These are phyloP conservation scores for Zaprionus lachaisei DNA, from an alignment of 1,140 invertebrate species.

Conservation along the genomic window DNA sequence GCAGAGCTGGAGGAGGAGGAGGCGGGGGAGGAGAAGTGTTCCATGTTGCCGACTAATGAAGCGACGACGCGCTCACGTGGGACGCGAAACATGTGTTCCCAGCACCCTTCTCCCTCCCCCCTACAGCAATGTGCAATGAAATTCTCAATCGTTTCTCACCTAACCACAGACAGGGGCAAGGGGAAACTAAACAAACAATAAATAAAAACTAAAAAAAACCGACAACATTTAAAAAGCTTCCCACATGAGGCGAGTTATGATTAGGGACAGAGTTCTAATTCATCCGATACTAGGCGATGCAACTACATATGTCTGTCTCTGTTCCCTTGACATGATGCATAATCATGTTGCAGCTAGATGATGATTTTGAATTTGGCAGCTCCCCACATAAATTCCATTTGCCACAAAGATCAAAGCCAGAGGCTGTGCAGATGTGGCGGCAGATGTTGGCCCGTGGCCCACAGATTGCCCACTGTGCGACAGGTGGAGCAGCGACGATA, in stretches of 20 bases:
- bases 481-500: slow-evolving; percentile 53
- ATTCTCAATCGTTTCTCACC: slow-evolving; percentile 54
- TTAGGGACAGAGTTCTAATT: slow-evolving; percentile 64
- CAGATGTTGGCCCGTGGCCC: slow-evolving; percentile 40
- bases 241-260: slow-evolving; percentile 57
- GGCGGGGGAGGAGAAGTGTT: slow-evolving; percentile 15
- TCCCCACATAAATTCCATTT: slow-evolving; percentile 68
- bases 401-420: slow-evolving; percentile 66
- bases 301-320: slow-evolving; percentile 7
- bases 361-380: slow-evolving; percentile 54
- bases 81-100: slow-evolving; percentile 36
- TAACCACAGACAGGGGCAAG: slow-evolving; percentile 18
- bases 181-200: slow-evolving; percentile 64
- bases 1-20: background rate
- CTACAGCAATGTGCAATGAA: slow-evolving; percentile 31
- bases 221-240: slow-evolving; percentile 58
- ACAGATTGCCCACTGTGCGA: slow-evolving; percentile 39
- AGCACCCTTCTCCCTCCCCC: background rate
- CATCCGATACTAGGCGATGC: slow-evolving; percentile 20
- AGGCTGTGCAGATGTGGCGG: slow-evolving; percentile 30
- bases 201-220: slow-evolving; percentile 54
- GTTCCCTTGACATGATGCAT: slow-evolving; percentile 28
- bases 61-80: slow-evolving; percentile 44
- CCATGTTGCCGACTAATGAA: slow-evolving; percentile 55
- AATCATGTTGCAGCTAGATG: slow-evolving; percentile 64